Conservation (phyloP, 2,888 invertebrate genomes). For the Ophion obscuratus region DNA sequence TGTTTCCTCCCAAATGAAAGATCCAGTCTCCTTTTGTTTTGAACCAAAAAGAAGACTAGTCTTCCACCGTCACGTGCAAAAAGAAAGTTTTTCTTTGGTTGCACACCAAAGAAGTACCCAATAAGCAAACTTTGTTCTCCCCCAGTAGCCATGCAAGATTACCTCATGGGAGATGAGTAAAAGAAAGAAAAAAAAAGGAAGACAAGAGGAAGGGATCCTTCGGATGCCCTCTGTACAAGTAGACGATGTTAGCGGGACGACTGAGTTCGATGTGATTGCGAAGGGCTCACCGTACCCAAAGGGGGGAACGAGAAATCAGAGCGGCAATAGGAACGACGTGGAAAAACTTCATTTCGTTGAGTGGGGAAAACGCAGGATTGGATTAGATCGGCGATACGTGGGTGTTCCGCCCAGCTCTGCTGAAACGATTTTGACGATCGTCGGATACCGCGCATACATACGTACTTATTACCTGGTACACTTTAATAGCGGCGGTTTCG, state of each 20-base stretch:
- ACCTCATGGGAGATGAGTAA: neutral
- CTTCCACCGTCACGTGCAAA: neutral
- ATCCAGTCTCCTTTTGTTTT: neutral
- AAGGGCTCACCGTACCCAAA: conserved; percentile 36
- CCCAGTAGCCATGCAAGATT: neutral
- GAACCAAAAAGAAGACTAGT: neutral
- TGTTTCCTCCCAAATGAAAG: neutral
- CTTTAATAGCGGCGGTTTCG: neutral
- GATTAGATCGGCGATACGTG: conserved; percentile 62
- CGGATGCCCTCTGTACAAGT: neutral
- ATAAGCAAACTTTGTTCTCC: neutral
- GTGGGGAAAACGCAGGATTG: conserved; percentile 38
- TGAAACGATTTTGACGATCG: conserved; percentile 43
- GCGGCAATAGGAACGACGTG: conserved; percentile 49
- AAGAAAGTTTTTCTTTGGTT: neutral
- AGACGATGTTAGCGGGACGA: neutral
- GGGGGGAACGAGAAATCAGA: conserved; percentile 33
- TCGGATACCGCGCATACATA: neutral
- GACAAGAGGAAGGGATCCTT: neutral
- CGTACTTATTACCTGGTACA: neutral
- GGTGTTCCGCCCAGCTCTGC: neutral
- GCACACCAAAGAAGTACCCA: neutral
- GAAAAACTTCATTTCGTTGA: conserved; percentile 70
- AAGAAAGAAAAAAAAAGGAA: neutral
- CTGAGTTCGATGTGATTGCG: conserved; percentile 49